Base-by-base conservation (phyloP, 2,113 vertebrate species). In the Ardeotis arabs region DNA sequence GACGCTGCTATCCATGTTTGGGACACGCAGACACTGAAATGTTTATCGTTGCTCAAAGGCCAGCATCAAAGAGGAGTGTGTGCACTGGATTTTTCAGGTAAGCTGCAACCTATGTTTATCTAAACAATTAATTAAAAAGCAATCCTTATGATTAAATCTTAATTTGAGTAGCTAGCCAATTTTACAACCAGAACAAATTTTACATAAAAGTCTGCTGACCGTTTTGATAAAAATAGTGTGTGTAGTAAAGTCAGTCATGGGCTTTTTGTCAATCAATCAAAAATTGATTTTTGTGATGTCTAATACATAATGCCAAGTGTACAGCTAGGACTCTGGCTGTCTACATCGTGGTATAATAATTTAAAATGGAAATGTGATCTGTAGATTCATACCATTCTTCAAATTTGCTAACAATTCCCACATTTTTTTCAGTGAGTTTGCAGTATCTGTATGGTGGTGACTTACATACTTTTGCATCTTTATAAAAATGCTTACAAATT, bases 31-130 rank as follows among this genome's bases (percentile, higher is more conserved):
- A 99, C 98, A 4, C 97, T 99, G 79, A 99, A 99, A 96, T 99
- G 99, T 97, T 96, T 99, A 82, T 99, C 99, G 0, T 85, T 99
- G 22, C 97, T 99, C 74, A 99, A 98, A 96, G 99, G 99, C 73
- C 98, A 99, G 45, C 99, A 99, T 94, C 98, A 99, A 94, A 98
- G 98, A 94, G 99, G 99, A n/a, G 99, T 99, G n/a, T 99, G 99
- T 79, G 98, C 99, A 0, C 97, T 99, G 35, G 99, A 99, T 95
- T 99, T 99, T 95, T 99, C 99, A 97, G 99, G 99, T 99, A 89
- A 95, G 93, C 17, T 23, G 33, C 73, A 75, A 33, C 15, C 33
- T n/a, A 2, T 4, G 6, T 69, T 75, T 79, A 39, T 68, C 28
- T 70, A 63, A 95, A 77, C 3, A 2, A 56, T 29, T 22, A 35